Base-by-base conservation (phyloP, 2,888 invertebrate species). In the Lacanobia wlatinum region DNA sequence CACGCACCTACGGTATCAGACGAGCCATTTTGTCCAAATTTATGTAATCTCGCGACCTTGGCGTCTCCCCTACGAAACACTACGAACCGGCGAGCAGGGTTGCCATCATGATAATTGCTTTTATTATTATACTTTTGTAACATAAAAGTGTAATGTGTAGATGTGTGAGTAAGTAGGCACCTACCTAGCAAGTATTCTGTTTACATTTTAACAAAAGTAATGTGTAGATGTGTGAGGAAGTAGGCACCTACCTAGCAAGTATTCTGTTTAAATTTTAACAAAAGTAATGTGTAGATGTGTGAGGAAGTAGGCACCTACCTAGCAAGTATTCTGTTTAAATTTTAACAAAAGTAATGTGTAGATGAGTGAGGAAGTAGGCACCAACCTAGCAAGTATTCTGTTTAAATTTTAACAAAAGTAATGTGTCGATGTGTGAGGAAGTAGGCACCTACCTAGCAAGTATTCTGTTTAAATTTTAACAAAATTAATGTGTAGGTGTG, bases 21-120 rank as follows among this genome's bases (percentile, higher is more conserved):
- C 74, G 68, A 60, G 73, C 78, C 76, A 78, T 84, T 85, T 78
- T 77, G 76, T 87, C 73, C 70, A 76, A 82, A 83, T 84, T 84
- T 79, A 86, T 83, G 81, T 86, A 86, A 86, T 87, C 77, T 58
- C 46, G 50, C 58, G 87, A 87, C 87, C 87, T 87, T 87, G 78
- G 69, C 55, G 75, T 76, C 72, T 60, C 84, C 87, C 87, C 79
- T 76, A 61, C 72, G 46, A n/a, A n/a, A n/a, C n/a, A n/a, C 28
- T 3, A 28, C 28, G 28, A 76, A 83, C 80, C 64, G 70, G 71
- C 34, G n/a, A 43, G 38, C 68, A 87, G 87, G 87, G 87, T 50
- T 87, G 48, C 23, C 18, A 40, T 28, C 16, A 16, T 40, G 34
- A 38, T 18, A 56, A 52, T 43, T 52, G 16, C 1, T 72, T 65